A percentile compares a stretch with the other conserved stretches of the same genome.
phyloP scores from a whole-genome alignment of 2,113 vertebrate species.

The Neogobius melanostomus region DNA sequence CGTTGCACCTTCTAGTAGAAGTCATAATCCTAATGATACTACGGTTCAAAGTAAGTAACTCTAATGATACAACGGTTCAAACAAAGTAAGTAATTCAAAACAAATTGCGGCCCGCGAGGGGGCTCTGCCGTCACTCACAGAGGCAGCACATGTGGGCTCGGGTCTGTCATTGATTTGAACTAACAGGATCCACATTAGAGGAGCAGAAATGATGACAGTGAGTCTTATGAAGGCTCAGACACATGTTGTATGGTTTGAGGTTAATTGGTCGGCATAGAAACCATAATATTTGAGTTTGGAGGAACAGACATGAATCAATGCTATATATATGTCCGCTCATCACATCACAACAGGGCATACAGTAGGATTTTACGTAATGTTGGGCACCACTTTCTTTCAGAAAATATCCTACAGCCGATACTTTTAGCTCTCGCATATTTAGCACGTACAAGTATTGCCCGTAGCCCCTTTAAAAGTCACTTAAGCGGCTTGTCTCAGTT shows the following conservation, averaged over 20 bases:
- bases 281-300: neutral
- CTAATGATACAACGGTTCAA: too few species aligned
- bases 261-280: constrained; percentile 8
- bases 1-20: too few species aligned
- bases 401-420: neutral
- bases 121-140: neutral
- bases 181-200: constrained; percentile 1
- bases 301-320: neutral
- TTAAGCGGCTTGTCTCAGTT: neutral
- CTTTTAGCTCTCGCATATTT: constrained; percentile 4
- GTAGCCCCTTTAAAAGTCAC: constrained; percentile 1
- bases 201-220: constrained; percentile 8
- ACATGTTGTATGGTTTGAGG: constrained; percentile 13
- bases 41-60: neutral
- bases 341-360: neutral
- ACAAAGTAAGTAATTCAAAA: neutral
- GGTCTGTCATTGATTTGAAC: constrained; percentile 8
- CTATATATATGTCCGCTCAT: neutral
- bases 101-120: neutral
- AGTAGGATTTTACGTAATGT: too few species aligned
- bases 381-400: too few species aligned
- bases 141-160: neutral
- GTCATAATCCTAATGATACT: too few species aligned
- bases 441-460: neutral
- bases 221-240: constrained; percentile 1